Conservation (phyloP, 2,797 vertebrate species). For the Parotocinclus haroldoi region DNA sequence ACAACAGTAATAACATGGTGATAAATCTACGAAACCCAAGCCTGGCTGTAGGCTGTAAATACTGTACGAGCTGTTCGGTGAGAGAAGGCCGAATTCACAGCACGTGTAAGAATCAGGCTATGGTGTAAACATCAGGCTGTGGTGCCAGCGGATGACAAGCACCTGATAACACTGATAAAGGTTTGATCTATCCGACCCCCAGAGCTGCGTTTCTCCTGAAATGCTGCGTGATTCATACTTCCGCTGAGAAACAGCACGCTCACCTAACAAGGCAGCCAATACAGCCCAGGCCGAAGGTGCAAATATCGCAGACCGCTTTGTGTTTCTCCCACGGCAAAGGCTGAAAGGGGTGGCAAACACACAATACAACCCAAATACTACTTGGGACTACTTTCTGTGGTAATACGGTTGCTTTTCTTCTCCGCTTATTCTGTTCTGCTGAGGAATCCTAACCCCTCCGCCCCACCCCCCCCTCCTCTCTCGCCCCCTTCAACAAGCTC, state of each 20-base stretch:
- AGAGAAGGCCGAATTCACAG: conserved; percentile 42
- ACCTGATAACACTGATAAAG: conserved; percentile 47
- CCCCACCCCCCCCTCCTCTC: not conserved
- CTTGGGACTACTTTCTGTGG: conserved; percentile 31
- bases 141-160: conserved; percentile 44
- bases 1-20: conserved; percentile 40
- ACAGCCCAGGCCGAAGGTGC: not conserved
- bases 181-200: conserved; percentile 52
- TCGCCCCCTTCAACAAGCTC: conserved; percentile 32
- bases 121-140: conserved; percentile 26
- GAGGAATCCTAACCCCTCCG: conserved; percentile 41
- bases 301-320: not conserved
- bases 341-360: conserved; percentile 10
- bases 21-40: conserved; percentile 36
- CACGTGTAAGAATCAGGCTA: conserved; percentile 17
- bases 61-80: conserved; percentile 34
- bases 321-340: not conserved
- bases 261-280: conserved; percentile 11
- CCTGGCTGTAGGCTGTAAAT: conserved; percentile 16
- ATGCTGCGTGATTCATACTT: conserved; percentile 42
- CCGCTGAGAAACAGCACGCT: conserved; percentile 10
- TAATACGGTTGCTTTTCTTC: conserved; percentile 24
- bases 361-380: conserved; percentile 27
- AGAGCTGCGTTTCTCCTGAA: conserved; percentile 38
- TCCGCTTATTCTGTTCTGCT: conserved; percentile 30